A percentile compares a stretch with the other conserved stretches of the same genome.
Conservation (phyloP, 2,888 invertebrate genomes). For the Saturnia japonica region DNA sequence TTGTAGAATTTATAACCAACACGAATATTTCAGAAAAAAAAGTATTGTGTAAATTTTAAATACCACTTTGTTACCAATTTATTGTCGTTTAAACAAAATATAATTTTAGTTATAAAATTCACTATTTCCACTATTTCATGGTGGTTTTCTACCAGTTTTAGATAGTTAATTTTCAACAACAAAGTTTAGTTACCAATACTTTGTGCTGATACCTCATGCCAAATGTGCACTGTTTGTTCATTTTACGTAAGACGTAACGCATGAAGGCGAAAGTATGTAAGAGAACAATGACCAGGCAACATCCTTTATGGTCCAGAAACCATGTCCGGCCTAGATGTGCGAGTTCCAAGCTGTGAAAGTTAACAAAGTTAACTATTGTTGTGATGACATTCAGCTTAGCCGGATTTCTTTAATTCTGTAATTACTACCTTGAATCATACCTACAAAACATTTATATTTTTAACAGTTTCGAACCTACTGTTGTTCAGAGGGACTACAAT, state of each 20-base stretch:
- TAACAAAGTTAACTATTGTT: constrained; percentile 58
- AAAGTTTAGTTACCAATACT: not conserved
- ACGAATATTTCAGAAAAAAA: no score
- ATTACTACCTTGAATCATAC: not conserved
- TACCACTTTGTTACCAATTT: no score
- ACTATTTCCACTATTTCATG: no score
- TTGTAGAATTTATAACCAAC: no score
- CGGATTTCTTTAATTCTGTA: not conserved
- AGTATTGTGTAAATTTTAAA: no score
- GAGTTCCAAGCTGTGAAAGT: constrained; percentile 59
- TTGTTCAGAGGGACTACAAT: no score
- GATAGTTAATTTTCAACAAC: no score
- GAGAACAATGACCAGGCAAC: constrained; percentile 66
- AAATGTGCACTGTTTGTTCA: constrained; percentile 8
- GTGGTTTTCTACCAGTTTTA: no score
- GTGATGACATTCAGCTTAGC: constrained; percentile 40
- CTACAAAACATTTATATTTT: no score
- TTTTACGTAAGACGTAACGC: constrained; percentile 22
- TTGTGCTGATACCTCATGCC: not conserved
- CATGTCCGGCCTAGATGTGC: constrained; percentile 70
- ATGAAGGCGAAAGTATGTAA: constrained; percentile 36
- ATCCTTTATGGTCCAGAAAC: constrained; percentile 77
- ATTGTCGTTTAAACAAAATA: no score
- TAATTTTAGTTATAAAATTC: no score
- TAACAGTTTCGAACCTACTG: no score